Evolutionary conservation across 2,113 vertebrate genomes (phyloP), one percentile per base, ranked within the genome.

Genomic region (Phylloscopus trochilus): DNA sequence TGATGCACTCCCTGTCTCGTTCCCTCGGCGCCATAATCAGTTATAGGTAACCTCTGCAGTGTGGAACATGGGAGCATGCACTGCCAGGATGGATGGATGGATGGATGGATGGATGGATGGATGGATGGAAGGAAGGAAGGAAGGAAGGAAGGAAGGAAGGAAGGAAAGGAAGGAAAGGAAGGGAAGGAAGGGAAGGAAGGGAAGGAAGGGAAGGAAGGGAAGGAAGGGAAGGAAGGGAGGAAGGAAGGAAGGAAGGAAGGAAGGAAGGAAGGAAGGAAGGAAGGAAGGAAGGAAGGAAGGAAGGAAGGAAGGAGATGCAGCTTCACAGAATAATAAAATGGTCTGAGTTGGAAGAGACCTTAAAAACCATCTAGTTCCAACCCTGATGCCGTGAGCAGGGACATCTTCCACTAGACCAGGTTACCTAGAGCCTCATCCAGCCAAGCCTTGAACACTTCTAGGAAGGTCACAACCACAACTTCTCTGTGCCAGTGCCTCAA

Each of bases 391-490:
- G 3, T 2, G 17, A n/a, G 17, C 20, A 75, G n/a, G 47, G 70
- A 53, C 53, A 41, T 4, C 15, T 76, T 41, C n/a, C 78, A n/a
- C 10, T 27, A 44, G 44, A 74, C 22, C 5, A 19, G 19, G 15
- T 52, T 33, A 44, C 44, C 41, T 13, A 21, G 55, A 55, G 18
- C 30, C 16, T 30, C 39, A 83, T 23, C n/a, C 55, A 62, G 30
- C 30, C 46, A 22, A 35, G 13, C 24, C 30, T 27, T 62, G 39
- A 60, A 53, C 39, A 30, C 3, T 47, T 41, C 26, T 8, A 26
- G 28, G 39, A 33, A 60, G 20, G 16, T 10, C 0, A 0, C n/a
- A 53, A 39, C 11, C 30, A 41, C 30, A 53, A 9, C 21, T n/a
- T 46, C 39, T 55, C n/a, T 68, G 5, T 81, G n/a, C 16, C 53